Evolutionary conservation across 2,888 invertebrate species (phyloP).

Genomic region (Heliconius ismenius): DNA sequence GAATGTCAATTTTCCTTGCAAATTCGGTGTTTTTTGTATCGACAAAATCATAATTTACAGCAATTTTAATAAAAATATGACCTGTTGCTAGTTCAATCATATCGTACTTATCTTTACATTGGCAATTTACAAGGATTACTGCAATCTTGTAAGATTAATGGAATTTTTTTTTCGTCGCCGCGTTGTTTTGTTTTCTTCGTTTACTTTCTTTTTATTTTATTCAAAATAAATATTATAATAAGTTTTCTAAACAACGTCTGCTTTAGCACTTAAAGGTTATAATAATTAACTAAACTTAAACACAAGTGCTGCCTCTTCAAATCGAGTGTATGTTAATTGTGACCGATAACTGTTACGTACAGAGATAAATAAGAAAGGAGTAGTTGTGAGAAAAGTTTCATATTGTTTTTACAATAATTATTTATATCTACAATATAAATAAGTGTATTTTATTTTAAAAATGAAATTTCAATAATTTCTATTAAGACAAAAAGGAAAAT

Average conservation of each 20-base stretch:
- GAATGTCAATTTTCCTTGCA: background rate
- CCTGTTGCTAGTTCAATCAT: background rate
- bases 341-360: background rate
- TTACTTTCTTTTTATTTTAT: background rate
- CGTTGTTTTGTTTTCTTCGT: background rate
- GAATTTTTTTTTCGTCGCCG: background rate
- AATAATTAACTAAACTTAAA: conserved; percentile 8
- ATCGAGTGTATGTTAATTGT: conserved; percentile 8
- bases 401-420: background rate
- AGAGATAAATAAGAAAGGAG: background rate
- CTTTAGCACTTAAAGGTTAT: background rate
- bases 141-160: background rate
- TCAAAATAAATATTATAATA: background rate
- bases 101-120: conserved; percentile 1
- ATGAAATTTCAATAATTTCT: too few relatives aligned
- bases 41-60: background rate
- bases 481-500: background rate
- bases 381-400: background rate
- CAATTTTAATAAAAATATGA: background rate
- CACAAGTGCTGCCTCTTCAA: conserved; percentile 16
- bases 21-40: background rate
- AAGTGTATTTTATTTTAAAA: too few relatives aligned
- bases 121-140: background rate
- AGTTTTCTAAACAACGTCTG: background rate
- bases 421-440: too few relatives aligned